phyloP scores from a whole-genome alignment of 1,140 invertebrate genomes.

The Diorhabda sublineata region DNA sequence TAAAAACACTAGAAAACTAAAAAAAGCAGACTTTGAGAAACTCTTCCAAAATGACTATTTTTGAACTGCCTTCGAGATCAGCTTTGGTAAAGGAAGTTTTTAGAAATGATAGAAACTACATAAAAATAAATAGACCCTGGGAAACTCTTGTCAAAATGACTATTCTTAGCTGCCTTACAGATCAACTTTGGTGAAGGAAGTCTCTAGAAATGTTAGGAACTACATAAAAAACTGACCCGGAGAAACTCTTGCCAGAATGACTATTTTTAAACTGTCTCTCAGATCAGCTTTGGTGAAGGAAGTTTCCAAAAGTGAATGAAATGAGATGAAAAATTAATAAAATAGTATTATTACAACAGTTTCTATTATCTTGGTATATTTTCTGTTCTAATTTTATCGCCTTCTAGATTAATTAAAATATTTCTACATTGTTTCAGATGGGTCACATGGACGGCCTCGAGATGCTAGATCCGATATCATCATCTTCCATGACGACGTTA shows the following conservation, averaged over 20 bases:
- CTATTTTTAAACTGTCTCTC: slow-evolving; percentile 24
- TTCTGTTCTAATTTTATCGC: too few relatives aligned
- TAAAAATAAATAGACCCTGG: neutral
- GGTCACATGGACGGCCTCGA: slow-evolving; percentile 90
- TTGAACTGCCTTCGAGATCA: slow-evolving; percentile 42
- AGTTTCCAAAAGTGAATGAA: neutral
- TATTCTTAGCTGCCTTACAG: too few relatives aligned
- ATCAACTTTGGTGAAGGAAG: too few relatives aligned
- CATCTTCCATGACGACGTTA: slow-evolving; percentile 81
- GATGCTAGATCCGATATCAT: slow-evolving; percentile 81
- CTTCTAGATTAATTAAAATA: too few relatives aligned
- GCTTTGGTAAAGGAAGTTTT: slow-evolving; percentile 35
- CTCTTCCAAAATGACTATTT: too few relatives aligned
- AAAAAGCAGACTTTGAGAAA: too few relatives aligned
- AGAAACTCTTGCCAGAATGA: too few relatives aligned
- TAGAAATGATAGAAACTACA: neutral
- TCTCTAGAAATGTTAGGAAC: too few relatives aligned
- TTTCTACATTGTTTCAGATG: slow-evolving; percentile 62
- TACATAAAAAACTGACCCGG: too few relatives aligned
- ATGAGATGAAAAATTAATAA: neutral
- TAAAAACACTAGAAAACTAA: too few relatives aligned
- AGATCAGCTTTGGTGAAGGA: slow-evolving; percentile 46
- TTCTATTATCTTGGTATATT: too few relatives aligned
- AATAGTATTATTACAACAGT: neutral
- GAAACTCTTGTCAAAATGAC: too few relatives aligned